These are phyloP conservation scores for Lycocorax pyrrhopterus DNA, from an alignment of 2,113 vertebrate species.

Conservation along the genomic window DNA sequence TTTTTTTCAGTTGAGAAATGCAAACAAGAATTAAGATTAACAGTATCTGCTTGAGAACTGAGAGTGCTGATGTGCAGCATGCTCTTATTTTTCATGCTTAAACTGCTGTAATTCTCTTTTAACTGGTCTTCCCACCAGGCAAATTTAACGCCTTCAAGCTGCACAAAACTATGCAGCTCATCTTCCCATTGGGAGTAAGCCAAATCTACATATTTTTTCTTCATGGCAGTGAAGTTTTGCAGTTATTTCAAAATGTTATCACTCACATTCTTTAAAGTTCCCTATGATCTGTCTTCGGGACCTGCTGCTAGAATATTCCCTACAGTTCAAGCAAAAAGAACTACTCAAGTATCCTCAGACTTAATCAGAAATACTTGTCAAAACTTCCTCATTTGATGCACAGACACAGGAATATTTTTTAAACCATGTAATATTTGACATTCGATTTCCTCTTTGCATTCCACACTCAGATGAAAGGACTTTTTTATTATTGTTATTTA, in stretches of 20 bases:
- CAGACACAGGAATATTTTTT: conserved; percentile 10
- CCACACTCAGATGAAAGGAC: conserved; percentile 33
- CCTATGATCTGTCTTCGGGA: conserved; percentile 31
- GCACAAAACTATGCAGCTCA: conserved; percentile 59
- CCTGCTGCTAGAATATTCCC: background rate
- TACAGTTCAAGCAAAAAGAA: background rate
- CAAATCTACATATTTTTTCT: conserved; percentile 72
- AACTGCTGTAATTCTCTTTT: conserved; percentile 73
- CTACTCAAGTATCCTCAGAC: conserved; percentile 8
- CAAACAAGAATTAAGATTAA: conserved; percentile 32
- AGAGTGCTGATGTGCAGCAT: conserved; percentile 37
- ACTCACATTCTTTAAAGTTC: conserved; percentile 47
- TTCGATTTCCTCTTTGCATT: conserved; percentile 1
- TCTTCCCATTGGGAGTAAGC: conserved; percentile 63
- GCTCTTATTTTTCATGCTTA: conserved; percentile 53
- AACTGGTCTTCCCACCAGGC: conserved; percentile 72
- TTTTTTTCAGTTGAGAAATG: conserved; percentile 12
- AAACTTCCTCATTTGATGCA: conserved; percentile 14
- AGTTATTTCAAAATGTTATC: conserved; percentile 68
- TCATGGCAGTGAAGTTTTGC: conserved; percentile 48
- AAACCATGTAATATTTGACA: conserved; percentile 31
- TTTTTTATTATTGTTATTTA: conserved; percentile 51
- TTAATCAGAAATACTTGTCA: conserved; percentile 35
- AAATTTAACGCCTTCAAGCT: conserved; percentile 69
- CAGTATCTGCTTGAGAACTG: conserved; percentile 27